A percentile compares a stretch with the other conserved stretches of the same genome.
These are phyloP conservation scores for Percopsis omiscomaycus DNA, from an alignment of 2,797 vertebrate species.

Conservation along the genomic window DNA sequence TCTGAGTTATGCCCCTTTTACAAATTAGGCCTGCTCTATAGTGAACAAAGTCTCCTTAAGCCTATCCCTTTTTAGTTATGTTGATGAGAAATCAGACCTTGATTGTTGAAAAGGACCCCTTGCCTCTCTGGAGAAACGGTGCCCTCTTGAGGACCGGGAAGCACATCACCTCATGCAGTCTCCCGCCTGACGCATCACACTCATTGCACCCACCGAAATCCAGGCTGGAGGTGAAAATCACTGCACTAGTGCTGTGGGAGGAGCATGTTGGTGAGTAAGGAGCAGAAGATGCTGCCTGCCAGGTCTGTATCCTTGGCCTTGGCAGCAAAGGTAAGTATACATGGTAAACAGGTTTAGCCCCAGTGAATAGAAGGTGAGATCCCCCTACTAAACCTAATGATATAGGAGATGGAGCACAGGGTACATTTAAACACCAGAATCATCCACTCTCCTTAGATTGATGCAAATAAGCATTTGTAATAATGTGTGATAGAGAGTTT, in stretches of 20 bases:
- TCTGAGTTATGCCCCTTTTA: slow-evolving; percentile 31
- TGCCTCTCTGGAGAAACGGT: slow-evolving; percentile 53
- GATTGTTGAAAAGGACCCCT: slow-evolving; percentile 51
- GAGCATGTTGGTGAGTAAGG: slow-evolving; percentile 63
- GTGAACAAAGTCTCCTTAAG: slow-evolving; percentile 33
- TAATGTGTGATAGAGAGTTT: no score
- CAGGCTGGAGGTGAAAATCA: slow-evolving; percentile 40
- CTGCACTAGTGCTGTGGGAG: slow-evolving; percentile 31
- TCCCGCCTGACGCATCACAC: slow-evolving; percentile 33
- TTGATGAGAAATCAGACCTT: slow-evolving; percentile 35
- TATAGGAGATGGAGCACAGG: no score
- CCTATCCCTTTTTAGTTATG: slow-evolving; percentile 43
- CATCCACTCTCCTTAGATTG: no score
- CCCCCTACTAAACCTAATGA: no score
- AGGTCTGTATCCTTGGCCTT: slow-evolving; percentile 65
- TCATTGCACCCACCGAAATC: slow-evolving; percentile 27
- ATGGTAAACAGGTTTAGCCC: slow-evolving; percentile 37
- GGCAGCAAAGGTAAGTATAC: slow-evolving; percentile 73
- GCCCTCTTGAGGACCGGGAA: slow-evolving; percentile 66
- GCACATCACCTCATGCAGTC: slow-evolving; percentile 29
- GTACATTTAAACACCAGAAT: no score
- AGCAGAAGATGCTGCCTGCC: slow-evolving; percentile 55
- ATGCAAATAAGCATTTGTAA: no score
- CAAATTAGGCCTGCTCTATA: slow-evolving; percentile 42
- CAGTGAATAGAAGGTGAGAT: no score